phyloP scores from a whole-genome alignment of 2,888 invertebrate genomes.

The Chrysomela aeneicollis region DNA sequence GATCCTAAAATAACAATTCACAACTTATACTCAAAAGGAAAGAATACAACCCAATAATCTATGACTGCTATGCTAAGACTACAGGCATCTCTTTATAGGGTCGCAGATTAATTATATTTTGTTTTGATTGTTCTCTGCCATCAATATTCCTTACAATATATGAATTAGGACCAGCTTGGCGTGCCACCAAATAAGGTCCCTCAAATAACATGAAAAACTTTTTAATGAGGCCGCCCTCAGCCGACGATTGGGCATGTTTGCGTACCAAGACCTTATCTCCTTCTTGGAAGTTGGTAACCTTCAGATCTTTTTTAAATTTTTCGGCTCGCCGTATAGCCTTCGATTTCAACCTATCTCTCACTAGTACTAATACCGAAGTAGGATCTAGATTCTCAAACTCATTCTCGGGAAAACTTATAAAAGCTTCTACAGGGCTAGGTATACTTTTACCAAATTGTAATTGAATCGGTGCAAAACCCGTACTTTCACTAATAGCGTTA shows the following conservation, averaged over 20 bases:
- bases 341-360: neutral
- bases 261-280: conserved; percentile 9
- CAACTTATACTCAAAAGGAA: too few species aligned
- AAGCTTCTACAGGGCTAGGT: too few species aligned
- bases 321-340: conserved; percentile 11
- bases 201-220: conserved; percentile 12
- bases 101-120: conserved; percentile 7
- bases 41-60: too few species aligned
- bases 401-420: too few species aligned
- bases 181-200: conserved; percentile 6
- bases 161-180: conserved; percentile 12
- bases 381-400: too few species aligned
- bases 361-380: too few species aligned
- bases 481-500: too few species aligned
- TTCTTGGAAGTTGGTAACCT: neutral
- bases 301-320: neutral
- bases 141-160: neutral
- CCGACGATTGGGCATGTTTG: conserved; percentile 13
- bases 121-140: neutral
- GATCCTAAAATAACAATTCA: too few species aligned
- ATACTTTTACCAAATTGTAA: too few species aligned
- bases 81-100: neutral
- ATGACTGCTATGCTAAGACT: too few species aligned
- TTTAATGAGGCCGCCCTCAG: neutral
- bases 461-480: too few species aligned